These are phyloP conservation scores for Gadus chalcogrammus DNA, from an alignment of 2,113 vertebrate species.

Conservation along the genomic window DNA sequence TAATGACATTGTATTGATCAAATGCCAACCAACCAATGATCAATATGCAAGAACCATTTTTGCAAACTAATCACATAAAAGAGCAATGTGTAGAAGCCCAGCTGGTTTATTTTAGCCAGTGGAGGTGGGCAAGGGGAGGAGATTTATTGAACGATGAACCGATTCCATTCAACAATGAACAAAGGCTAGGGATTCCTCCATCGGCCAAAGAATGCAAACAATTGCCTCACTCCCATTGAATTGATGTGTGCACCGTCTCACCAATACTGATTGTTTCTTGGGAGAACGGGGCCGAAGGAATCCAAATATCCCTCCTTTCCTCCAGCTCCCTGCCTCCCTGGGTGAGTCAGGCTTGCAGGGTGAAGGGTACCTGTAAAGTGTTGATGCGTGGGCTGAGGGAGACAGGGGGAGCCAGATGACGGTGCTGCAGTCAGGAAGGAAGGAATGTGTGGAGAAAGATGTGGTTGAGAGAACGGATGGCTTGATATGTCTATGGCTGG, in stretches of 20 bases:
- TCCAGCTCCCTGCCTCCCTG: not conserved
- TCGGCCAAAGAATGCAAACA: constrained; percentile 1
- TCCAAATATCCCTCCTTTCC: not conserved
- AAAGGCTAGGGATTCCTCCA: constrained; percentile 12
- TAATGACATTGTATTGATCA: no score
- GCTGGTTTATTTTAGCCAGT: constrained; percentile 5
- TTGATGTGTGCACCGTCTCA: not conserved
- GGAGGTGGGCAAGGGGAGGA: not conserved
- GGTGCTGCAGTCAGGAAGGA: no score
- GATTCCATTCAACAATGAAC: constrained; percentile 1
- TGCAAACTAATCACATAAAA: constrained; percentile 34
- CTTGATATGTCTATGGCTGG: no score
- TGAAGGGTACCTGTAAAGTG: no score
- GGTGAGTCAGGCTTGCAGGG: not conserved
- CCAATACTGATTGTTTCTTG: constrained; percentile 15
- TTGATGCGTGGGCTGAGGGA: no score
- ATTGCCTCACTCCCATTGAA: constrained; percentile 9
- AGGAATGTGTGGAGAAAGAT: no score
- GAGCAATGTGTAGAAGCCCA: constrained; percentile 28
- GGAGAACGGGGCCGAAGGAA: not conserved
- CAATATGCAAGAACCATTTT: not conserved
- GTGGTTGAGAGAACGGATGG: no score
- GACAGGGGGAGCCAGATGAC: no score
- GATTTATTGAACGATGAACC: constrained; percentile 16
- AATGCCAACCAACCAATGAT: no score